A percentile compares a stretch with the other conserved stretches of the same genome.
phyloP scores from a whole-genome alignment of 1,140 invertebrate species.

The Bombus turneri region DNA sequence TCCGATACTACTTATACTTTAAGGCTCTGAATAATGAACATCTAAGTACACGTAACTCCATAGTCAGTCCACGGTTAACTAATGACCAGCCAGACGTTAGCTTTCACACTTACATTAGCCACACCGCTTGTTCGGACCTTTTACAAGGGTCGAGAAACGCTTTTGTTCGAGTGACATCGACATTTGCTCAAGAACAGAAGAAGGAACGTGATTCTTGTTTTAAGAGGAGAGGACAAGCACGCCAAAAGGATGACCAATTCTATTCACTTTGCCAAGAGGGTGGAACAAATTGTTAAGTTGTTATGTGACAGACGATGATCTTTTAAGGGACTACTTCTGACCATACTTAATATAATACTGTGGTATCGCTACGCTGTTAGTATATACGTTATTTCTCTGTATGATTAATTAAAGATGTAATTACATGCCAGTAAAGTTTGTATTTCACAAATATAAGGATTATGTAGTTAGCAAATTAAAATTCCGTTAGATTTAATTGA shows the following conservation, averaged over 20 bases:
- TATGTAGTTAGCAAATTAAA: no score
- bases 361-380: background rate
- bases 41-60: slow-evolving; percentile 26
- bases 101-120: slow-evolving; percentile 19
- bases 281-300: background rate
- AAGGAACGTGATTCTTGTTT: background rate
- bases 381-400: no score
- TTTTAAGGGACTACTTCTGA: background rate
- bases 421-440: no score
- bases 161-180: slow-evolving; percentile 20
- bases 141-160: background rate
- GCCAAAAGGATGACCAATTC: background rate
- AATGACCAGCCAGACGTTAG: slow-evolving; percentile 16
- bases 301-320: background rate
- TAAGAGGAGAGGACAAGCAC: background rate
- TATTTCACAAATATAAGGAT: no score
- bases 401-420: no score
- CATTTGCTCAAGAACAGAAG: slow-evolving; percentile 8
- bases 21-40: slow-evolving; percentile 31
- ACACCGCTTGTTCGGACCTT: background rate
- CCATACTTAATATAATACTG: background rate
- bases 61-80: slow-evolving; percentile 16
- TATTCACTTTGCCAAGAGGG: background rate
- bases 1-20: slow-evolving; percentile 16
- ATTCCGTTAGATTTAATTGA: no score